These are phyloP conservation scores for Diplodus puntazzo DNA, from an alignment of 2,797 vertebrate species.

Conservation along the genomic window DNA sequence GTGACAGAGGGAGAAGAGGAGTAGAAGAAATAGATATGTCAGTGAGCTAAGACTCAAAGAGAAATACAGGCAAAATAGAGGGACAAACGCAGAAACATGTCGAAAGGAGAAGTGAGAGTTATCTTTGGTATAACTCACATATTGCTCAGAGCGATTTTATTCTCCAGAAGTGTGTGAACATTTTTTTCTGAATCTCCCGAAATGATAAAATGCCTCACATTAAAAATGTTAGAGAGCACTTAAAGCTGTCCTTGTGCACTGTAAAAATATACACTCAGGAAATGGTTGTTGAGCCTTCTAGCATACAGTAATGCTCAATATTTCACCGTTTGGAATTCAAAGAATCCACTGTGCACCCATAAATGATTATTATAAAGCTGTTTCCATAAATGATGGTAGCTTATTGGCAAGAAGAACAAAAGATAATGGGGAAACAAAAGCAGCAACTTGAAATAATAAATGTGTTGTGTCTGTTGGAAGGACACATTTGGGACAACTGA, in stretches of 20 bases:
- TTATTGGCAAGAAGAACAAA: constrained; percentile 8
- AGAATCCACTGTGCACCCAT: constrained; percentile 7
- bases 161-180: constrained; percentile 5
- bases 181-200: constrained; percentile 28
- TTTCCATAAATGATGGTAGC: not conserved
- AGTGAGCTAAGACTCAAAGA: constrained; percentile 23
- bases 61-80: not conserved
- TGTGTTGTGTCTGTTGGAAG: constrained; percentile 5
- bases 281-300: constrained; percentile 14
- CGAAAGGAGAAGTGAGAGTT: constrained; percentile 18
- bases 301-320: not conserved
- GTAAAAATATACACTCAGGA: constrained; percentile 24
- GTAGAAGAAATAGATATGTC: constrained; percentile 26
- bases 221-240: constrained; percentile 30
- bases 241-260: constrained; percentile 26
- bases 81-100: not conserved
- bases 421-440: constrained; percentile 16
- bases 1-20: constrained; percentile 25
- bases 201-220: constrained; percentile 43
- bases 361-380: constrained; percentile 17
- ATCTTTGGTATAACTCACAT: constrained; percentile 19
- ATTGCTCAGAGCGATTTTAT: constrained; percentile 29
- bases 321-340: constrained; percentile 16
- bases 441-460: constrained; percentile 3
- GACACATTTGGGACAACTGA: not conserved